These are phyloP conservation scores for Pachycephala philippinensis DNA, from an alignment of 2,113 vertebrate genomes.

Conservation along the genomic window DNA sequence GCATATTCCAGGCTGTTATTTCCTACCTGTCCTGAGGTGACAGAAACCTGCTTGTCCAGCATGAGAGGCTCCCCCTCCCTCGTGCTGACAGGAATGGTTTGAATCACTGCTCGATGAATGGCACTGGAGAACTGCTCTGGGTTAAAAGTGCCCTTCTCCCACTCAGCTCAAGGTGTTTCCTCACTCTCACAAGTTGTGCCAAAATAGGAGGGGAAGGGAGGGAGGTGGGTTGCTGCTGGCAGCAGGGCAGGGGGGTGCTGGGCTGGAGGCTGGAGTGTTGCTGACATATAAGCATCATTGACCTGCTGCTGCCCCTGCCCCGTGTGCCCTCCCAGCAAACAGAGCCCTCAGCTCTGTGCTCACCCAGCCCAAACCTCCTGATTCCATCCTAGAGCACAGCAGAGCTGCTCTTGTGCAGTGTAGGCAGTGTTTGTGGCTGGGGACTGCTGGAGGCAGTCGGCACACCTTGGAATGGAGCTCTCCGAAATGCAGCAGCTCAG, in stretches of 20 bases:
- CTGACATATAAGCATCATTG: too few species aligned
- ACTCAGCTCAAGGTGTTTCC: not conserved
- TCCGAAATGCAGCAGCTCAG: not conserved
- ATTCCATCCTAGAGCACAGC: not conserved
- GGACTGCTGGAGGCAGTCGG: not conserved
- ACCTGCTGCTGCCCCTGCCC: not conserved
- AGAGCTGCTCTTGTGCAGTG: not conserved
- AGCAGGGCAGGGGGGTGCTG: not conserved
- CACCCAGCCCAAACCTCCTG: not conserved
- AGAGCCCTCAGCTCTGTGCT: not conserved
- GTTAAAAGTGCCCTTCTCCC: not conserved
- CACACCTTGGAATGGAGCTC: not conserved
- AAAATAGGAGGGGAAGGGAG: not conserved
- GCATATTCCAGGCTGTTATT: not conserved
- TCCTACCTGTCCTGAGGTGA: not conserved
- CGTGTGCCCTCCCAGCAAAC: not conserved
- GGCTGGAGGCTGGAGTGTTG: too few species aligned
- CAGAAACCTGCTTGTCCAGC: not conserved
- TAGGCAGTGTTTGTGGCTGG: not conserved
- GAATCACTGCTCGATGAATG: rapidly evolving
- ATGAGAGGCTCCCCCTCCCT: not conserved
- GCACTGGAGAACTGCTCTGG: not conserved
- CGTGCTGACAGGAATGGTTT: not conserved
- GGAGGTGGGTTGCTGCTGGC: not conserved
- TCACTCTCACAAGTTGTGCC: not conserved